These are phyloP conservation scores for Poecilia latipinna DNA, from an alignment of 2,113 vertebrate genomes.

Conservation along the genomic window DNA sequence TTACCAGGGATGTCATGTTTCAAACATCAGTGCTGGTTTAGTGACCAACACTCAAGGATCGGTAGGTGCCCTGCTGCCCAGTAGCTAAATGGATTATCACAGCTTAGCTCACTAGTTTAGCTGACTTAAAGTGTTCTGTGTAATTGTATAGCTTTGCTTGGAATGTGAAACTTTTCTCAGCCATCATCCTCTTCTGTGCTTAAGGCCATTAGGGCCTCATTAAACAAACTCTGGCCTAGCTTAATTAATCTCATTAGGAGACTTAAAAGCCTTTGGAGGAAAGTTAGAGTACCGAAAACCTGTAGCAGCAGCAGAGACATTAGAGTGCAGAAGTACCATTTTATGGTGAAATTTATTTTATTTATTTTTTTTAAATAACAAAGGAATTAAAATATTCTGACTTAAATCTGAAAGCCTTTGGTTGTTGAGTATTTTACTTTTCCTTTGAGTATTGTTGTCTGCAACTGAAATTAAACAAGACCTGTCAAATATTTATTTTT, in stretches of 20 bases:
- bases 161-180: constrained; percentile 39
- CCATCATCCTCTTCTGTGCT: constrained; percentile 44
- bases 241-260: constrained; percentile 76
- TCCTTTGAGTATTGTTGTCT: not conserved
- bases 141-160: constrained; percentile 32
- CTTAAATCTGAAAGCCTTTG: constrained; percentile 47
- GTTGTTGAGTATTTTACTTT: constrained; percentile 25
- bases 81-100: constrained; percentile 30
- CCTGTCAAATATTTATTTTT: no score
- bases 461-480: not conserved
- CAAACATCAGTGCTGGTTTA: not conserved
- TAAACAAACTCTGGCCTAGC: constrained; percentile 64
- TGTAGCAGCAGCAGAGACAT: constrained; percentile 21
- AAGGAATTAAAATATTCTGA: constrained; percentile 50
- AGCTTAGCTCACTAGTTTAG: constrained; percentile 33
- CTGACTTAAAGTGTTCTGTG: constrained; percentile 21
- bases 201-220: constrained; percentile 60
- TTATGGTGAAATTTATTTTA: constrained; percentile 21
- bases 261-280: constrained; percentile 61
- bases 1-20: not conserved
- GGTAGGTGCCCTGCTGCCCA: constrained; percentile 4
- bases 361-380: constrained; percentile 55
- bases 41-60: not conserved
- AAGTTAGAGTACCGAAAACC: constrained; percentile 42
- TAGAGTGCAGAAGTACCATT: constrained; percentile 13